Conservation (phyloP, 2,113 vertebrate species). For the Oreochromis niloticus region DNA sequence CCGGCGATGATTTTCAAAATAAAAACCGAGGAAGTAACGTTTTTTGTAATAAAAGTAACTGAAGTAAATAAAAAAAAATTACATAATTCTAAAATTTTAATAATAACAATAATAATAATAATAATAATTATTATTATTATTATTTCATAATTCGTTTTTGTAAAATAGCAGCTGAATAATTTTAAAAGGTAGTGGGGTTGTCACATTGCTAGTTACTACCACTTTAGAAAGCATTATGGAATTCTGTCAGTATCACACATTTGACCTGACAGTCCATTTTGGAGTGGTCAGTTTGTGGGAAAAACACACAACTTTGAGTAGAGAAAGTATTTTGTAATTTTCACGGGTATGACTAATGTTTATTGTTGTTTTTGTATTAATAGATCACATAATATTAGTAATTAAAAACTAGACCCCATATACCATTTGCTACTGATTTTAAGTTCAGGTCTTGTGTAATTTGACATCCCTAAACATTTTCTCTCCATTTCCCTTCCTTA, state of each 20-base stretch:
- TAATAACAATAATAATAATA: background rate
- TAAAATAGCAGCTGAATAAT: background rate
- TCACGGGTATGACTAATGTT: background rate
- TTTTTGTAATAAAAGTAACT: background rate
- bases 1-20: slow-evolving; percentile 35
- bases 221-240: background rate
- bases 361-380: background rate
- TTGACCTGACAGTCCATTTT: background rate
- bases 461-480: background rate
- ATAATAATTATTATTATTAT: background rate
- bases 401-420: background rate
- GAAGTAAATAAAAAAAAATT: background rate
- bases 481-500: background rate
- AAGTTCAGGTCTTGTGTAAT: background rate
- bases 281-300: no score
- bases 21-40: background rate
- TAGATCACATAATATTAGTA: background rate
- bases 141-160: background rate
- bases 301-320: no score
- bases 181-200: background rate
- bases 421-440: background rate
- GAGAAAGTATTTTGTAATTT: background rate
- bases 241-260: background rate
- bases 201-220: background rate
- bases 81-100: background rate